Base-by-base conservation (phyloP, 2,113 vertebrate genomes). In the Hemicordylus capensis region DNA sequence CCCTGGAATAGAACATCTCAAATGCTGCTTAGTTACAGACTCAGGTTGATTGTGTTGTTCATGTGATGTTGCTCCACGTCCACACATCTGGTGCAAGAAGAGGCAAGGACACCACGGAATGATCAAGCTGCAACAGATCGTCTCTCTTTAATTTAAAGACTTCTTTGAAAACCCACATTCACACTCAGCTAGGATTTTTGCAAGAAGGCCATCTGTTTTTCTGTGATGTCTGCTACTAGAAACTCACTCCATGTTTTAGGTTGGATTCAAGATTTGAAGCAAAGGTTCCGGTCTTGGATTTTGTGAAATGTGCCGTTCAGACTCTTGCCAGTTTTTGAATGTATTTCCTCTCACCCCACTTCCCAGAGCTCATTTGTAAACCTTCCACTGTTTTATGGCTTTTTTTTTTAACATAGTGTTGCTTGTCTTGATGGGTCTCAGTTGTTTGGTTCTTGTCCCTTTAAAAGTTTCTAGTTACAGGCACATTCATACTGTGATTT, bases 11-110 rank as follows among this genome's bases (percentile, higher is more conserved):
- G 96, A 96, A 97, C 97, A 97, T 98, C 97, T 98, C 97, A 97
- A 95, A 97, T 98, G 98, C 98, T 99, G 98, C 98, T 99, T 97
- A 97, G 96, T 96, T 97, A 97, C 96, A 97, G 97, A 98, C 98
- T 99, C 98, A 99, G 98, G 98, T 97, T 97, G 95, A 97, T 95
- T 97, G 94, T 95, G 95, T 97, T 92, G 92, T 95, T 96, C 96
- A 94, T 92, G 94, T 94, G 91, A 94, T 83, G 96, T 96, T 93
- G 95, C 95, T 95, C 96, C 95, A 80, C 92, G 93, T 83, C 64
- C 92, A 91, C 93, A 90, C 93, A 90, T 92, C 94, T 94, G 96
- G 94, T 90, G 90, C 94, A 89, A 86, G n/a, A n/a, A n/a, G 93
- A 88, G 91, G 93, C 95, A 90, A 95, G 95, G 89, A 94, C 86